Conservation (phyloP, 2,113 vertebrate genomes). For the Alligator mississippiensis region DNA sequence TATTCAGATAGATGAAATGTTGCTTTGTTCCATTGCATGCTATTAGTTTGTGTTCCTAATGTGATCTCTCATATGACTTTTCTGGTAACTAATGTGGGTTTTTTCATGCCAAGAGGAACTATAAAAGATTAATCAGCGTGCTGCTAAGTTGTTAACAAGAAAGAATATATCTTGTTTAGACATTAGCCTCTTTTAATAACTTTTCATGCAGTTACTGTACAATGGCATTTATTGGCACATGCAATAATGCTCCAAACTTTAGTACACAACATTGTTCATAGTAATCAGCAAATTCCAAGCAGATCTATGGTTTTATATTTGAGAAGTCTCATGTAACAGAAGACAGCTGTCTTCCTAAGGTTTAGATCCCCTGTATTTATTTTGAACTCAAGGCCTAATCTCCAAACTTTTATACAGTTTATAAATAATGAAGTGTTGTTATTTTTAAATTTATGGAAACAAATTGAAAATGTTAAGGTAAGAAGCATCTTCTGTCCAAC, state of each 20-base stretch:
- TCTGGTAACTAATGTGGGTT: not conserved
- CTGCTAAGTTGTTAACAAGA: accelerated
- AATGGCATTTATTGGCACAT: not conserved
- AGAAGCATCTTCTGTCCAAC: not conserved
- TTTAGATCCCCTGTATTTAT: not conserved
- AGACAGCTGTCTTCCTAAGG: not conserved
- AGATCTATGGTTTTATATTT: not conserved
- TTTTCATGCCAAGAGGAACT: not conserved
- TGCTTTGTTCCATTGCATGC: not conserved
- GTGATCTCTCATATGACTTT: not conserved
- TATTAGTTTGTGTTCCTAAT: not conserved
- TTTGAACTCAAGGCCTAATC: not conserved
- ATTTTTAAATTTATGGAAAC: not conserved
- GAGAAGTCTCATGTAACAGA: not conserved
- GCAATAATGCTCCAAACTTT: not conserved
- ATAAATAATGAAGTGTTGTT: not conserved
- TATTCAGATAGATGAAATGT: not conserved
- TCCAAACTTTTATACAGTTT: not conserved
- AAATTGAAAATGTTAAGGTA: not conserved
- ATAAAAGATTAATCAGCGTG: not conserved
- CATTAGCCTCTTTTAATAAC: not conserved
- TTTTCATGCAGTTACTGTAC: not conserved
- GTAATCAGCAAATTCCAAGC: not conserved
- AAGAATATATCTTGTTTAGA: not conserved
- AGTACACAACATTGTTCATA: not conserved